phyloP scores from a whole-genome alignment of 2,113 vertebrate species.

The Entomyzon cyanotis region DNA sequence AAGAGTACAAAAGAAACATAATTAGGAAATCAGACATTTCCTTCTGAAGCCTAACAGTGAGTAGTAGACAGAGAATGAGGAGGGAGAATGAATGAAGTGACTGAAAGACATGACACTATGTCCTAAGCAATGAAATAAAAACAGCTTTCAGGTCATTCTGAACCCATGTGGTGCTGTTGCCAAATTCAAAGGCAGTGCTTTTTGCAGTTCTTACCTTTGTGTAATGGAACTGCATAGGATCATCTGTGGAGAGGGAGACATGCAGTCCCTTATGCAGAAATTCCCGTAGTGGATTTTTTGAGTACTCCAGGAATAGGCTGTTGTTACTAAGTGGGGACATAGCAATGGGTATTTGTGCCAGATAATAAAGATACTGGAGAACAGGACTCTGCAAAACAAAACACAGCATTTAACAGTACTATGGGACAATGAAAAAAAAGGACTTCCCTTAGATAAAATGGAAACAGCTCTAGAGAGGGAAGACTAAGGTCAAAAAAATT shows the following conservation, averaged over 20 bases:
- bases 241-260: slow-evolving; percentile 94
- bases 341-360: slow-evolving; percentile 95
- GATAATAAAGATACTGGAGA: slow-evolving; percentile 96
- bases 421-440: not conserved
- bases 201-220: slow-evolving; percentile 84
- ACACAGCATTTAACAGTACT: not conserved
- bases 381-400: slow-evolving; percentile 89
- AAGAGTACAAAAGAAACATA: slow-evolving; percentile 64
- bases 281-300: slow-evolving; percentile 93
- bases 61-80: not conserved
- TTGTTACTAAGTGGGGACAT: slow-evolving; percentile 99
- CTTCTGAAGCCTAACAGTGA: slow-evolving; percentile 38
- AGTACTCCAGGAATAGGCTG: slow-evolving; percentile 95
- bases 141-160: not conserved
- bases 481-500: not conserved
- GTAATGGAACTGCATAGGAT: slow-evolving; percentile 99
- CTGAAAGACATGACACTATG: not conserved
- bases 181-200: not conserved
- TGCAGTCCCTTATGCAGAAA: slow-evolving; percentile 96
- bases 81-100: slow-evolving; percentile 39
- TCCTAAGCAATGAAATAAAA: not conserved
- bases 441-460: not conserved
- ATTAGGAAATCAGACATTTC: slow-evolving; percentile 60
- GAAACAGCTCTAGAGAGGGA: not conserved
- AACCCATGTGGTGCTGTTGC: not conserved